Evolutionary conservation across 2,797 vertebrate species (phyloP).

Genomic region (Onychomys leucogaster): DNA sequence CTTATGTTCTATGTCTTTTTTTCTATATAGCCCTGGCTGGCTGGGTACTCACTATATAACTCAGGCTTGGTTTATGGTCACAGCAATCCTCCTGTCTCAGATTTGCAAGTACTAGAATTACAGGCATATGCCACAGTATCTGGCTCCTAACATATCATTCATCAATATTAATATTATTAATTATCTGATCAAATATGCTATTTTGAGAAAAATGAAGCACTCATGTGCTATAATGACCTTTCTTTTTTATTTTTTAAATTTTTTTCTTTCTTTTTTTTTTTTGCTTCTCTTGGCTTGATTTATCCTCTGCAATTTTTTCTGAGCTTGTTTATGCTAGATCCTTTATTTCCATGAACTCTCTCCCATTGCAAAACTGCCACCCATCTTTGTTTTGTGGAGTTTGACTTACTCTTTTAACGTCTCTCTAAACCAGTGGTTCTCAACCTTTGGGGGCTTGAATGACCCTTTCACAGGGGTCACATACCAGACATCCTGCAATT

Average conservation of each 20-base stretch:
- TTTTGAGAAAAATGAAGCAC: constrained; percentile 61
- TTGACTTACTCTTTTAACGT: background rate
- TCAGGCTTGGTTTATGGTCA: background rate
- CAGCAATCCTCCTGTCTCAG: background rate
- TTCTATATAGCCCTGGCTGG: background rate
- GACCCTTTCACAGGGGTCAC: background rate
- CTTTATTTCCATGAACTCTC: constrained; percentile 39
- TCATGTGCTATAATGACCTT: background rate
- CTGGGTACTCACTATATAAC: background rate
- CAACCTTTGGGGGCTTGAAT: background rate
- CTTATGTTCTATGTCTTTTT: background rate
- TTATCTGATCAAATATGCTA: background rate
- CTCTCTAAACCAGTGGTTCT: background rate
- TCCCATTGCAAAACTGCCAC: background rate
- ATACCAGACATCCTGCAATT: background rate
- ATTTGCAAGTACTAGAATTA: background rate
- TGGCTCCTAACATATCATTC: background rate
- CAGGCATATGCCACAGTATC: background rate
- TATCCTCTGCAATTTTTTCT: constrained; percentile 4
- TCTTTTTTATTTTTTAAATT: background rate
- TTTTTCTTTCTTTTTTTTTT: background rate
- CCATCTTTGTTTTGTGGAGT: constrained; percentile 1
- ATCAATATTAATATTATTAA: constrained; percentile 2
- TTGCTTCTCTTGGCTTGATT: no score
- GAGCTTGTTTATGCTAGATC: constrained; percentile 18